Conservation (phyloP, 23 tunicate genomes). For the Halocynthia roretzi region DNA sequence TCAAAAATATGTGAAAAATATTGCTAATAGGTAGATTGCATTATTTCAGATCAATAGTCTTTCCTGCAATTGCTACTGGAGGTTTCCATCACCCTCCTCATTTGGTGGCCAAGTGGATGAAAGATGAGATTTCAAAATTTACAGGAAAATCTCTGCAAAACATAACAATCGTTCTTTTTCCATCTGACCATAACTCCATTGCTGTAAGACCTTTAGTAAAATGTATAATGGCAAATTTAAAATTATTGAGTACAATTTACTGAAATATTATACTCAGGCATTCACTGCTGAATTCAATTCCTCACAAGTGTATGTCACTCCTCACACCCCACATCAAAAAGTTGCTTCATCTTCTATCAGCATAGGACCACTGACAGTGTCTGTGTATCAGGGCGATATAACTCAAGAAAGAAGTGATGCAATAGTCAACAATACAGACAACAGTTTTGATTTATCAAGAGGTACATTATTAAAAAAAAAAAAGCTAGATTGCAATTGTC, state of each 20-base stretch:
- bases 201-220: slow-evolving; percentile 9
- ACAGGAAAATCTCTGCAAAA: slow-evolving; percentile 16
- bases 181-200: slow-evolving; percentile 2
- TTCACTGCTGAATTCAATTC: slow-evolving; percentile 20
- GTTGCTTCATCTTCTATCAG: background rate
- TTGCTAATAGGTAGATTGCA: background rate
- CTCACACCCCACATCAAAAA: background rate
- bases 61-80: slow-evolving; percentile 67
- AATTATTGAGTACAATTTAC: background rate
- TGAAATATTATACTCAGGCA: slow-evolving; percentile 4
- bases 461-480: background rate
- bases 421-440: slow-evolving; percentile 17
- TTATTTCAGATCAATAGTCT: slow-evolving; percentile 35
- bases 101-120: slow-evolving; percentile 22
- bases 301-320: background rate
- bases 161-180: slow-evolving; percentile 18
- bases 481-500: background rate
- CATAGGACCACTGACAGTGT: slow-evolving; percentile 1
- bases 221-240: background rate
- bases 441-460: background rate
- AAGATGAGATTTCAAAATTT: slow-evolving; percentile 9
- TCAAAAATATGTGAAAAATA: background rate
- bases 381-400: slow-evolving; percentile 12
- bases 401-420: slow-evolving; percentile 12
- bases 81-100: slow-evolving; percentile 38